Base-by-base conservation (phyloP, 2,797 vertebrate species). In the Hypotaenidia philippensis region DNA sequence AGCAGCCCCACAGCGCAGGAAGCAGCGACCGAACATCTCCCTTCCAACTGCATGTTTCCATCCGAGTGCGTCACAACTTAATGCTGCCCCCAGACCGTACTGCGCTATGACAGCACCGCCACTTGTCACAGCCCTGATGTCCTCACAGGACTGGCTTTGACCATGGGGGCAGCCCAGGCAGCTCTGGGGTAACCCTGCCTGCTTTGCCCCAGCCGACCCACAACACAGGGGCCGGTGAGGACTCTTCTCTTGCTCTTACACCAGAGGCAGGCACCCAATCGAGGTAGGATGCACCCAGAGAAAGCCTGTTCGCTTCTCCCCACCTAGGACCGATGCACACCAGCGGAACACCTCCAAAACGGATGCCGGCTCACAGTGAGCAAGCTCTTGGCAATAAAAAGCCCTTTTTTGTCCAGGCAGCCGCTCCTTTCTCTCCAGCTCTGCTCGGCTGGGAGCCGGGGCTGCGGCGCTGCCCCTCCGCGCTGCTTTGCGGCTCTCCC, bases 21-120 rank as follows among this genome's bases (percentile, higher is more conserved):
- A 91, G 88, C 74, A 20, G 60, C 5, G 10, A 44, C 11, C 5
- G 3, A 83, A 50, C 34, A 3, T 75, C 72, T 81, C 92, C 34
- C 13, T 79, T 56, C 47, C 82, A 86, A 72, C 87, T 82, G 82
- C 90, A 34, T 49, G 57, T 85, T 93, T 89, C 87, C 92, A 96
- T 83, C 69, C 11, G 79, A 94, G 91, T 96, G 96, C 95, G 95
- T 97, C 96, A 96, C 95, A 95, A 88, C 61, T 87, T 91, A 89
- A 91, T 89, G 93, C 94, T 96, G 94, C 92, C 79, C 93, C 94
- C 94, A 89, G 90, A 77, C 82, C 56, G 81, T 90, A 78, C 75
- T 94, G 95, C 79, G 81, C 94, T 96, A 94, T 71, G 83, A 80
- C 78, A 87, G 78, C 85, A 76, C 22, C 11, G 15, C 69, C 4